Conservation (phyloP, 2,888 invertebrate genomes). For the Auanema freiburgensis region DNA sequence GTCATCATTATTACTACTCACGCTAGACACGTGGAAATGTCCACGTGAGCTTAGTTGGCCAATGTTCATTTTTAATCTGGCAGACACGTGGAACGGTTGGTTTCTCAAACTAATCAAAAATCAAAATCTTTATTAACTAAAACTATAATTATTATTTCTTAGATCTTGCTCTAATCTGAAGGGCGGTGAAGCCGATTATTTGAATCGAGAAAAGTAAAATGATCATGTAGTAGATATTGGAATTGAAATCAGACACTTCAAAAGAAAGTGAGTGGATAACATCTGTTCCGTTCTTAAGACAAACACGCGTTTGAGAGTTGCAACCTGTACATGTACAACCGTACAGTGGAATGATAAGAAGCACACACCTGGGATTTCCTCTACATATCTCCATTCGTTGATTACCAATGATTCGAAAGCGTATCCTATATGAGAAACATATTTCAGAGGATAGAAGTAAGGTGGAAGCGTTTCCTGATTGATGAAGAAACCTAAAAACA, state of each 20-base stretch:
- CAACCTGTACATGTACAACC: no score
- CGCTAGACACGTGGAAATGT: no score
- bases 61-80: no score
- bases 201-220: conserved; percentile 50
- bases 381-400: conserved; percentile 65
- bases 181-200: conserved; percentile 50
- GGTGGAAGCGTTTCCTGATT: conserved; percentile 73
- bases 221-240: conserved; percentile 40
- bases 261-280: conserved; percentile 52
- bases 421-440: conserved; percentile 66
- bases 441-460: conserved; percentile 66
- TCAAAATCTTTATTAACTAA: not conserved
- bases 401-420: conserved; percentile 65
- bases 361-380: conserved; percentile 46
- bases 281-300: conserved; percentile 38
- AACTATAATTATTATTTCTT: conserved; percentile 32
- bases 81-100: no score
- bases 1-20: no score
- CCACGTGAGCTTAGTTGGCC: no score
- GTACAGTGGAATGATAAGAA: not conserved
- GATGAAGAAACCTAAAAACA: conserved; percentile 69
- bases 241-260: conserved; percentile 33
- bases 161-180: conserved; percentile 38
- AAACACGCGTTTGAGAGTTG: conserved; percentile 7
- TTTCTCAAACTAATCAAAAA: no score